Evolutionary conservation across 2,113 vertebrate genomes (phyloP).

Genomic region (Jaculus jaculus): DNA sequence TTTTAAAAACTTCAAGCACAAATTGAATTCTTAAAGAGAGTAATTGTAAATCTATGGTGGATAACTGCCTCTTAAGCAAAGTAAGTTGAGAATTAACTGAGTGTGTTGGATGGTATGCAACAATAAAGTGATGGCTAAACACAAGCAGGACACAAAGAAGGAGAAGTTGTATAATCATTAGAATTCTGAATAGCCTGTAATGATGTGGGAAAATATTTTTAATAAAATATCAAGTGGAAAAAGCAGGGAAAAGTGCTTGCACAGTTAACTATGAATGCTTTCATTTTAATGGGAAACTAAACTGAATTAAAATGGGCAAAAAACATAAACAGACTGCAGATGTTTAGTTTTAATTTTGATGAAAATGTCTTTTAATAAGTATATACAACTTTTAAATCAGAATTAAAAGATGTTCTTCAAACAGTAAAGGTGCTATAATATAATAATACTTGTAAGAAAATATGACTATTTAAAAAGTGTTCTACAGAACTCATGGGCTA

Average conservation of each 20-base stretch:
- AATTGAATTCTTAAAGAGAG: constrained; percentile 35
- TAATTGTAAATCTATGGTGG: not conserved
- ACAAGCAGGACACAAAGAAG: not conserved
- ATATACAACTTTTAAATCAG: not conserved
- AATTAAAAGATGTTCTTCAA: not conserved
- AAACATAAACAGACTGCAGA: not conserved
- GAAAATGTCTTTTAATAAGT: not conserved
- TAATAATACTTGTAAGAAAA: not conserved
- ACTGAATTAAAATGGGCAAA: not conserved
- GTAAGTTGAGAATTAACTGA: not conserved
- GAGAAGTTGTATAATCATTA: not conserved
- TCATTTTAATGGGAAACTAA: constrained; percentile 19
- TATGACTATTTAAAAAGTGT: not conserved
- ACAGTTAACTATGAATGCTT: constrained; percentile 32
- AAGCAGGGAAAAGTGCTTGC: not conserved
- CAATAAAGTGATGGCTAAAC: not conserved
- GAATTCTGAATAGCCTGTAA: constrained; percentile 23
- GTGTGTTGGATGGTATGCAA: not conserved
- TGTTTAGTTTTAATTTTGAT: constrained; percentile 22
- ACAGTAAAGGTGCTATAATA: not conserved
- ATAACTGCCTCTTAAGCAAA: not conserved
- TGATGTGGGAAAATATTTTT: constrained; percentile 33
- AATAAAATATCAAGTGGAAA: constrained; percentile 17
- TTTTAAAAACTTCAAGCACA: constrained; percentile 39
- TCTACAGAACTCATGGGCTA: not conserved